Evolutionary conservation across 2,888 invertebrate genomes (phyloP), one percentile per base, ranked within the genome.

Genomic region (Drosophila helvetica): DNA sequence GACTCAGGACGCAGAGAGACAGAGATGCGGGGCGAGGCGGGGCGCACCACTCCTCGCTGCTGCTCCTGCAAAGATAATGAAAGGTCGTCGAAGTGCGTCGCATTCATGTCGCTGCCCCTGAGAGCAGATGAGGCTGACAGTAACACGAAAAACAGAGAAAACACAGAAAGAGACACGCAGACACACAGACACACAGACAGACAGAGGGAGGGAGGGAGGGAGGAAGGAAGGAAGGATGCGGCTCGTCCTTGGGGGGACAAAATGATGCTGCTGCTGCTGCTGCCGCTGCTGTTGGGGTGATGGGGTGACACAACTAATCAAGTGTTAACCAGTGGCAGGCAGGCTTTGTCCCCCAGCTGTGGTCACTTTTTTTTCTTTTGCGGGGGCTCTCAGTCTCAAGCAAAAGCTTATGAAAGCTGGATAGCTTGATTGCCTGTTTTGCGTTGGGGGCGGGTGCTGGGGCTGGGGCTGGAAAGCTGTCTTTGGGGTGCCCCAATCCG

Each of bases 1-100:
- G 70, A 19, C 65, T 51, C 50, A 42, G 22, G 48, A 19, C 48
- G 30, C 19, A 57, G 30, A 19, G 30, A 43, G 9, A 55, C 27
- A 72, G 46, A 55, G 27, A 3, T 15, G 50, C 51, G 22, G 22
- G 17, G 25, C 15, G 33, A 6, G 46, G 52, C 3, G 9, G 5
- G 6, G 38, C 4, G 1, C 25, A 8, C 3, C 5, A 17, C 6
- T 4, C 55, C 18, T 55, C 17, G 19, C 38, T 12, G 52, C 45
- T 15, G 17, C n/a, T 19, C 10, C 56, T 51, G 56, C 57, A 75
- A 53, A 79, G 84, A 89, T 86, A 89, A 89, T 88, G 79, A 89
- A 89, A 86, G 86, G 88, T 89, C 89, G 89, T 80, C 88, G 72
- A 86, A 89, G 77, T 84, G 88, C 89, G 88, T 80, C 71, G 75